phyloP scores from a whole-genome alignment of 2,113 vertebrate species.

The Salvelinus fontinalis region DNA sequence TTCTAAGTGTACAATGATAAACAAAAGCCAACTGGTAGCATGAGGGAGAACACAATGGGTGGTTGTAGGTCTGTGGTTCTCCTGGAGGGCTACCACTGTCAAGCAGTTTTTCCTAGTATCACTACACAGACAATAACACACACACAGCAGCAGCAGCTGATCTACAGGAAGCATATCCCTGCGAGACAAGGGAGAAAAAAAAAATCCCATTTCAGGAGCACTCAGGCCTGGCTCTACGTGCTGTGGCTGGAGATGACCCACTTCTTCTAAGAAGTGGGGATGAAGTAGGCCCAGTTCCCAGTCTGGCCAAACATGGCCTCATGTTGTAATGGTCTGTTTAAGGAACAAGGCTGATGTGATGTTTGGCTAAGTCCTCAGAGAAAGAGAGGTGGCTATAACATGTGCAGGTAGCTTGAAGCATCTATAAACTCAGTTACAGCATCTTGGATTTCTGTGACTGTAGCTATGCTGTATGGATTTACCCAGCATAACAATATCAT shows the following conservation, averaged over 20 bases:
- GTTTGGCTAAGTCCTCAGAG: neutral
- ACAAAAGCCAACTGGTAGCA: neutral
- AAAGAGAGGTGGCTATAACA: no score
- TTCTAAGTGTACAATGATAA: no score
- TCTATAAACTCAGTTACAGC: no score
- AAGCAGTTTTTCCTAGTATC: conserved; percentile 4
- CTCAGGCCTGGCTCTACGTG: conserved; percentile 42
- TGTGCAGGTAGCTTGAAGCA: no score
- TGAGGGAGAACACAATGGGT: conserved; percentile 9
- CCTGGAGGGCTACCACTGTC: no score
- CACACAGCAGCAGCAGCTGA: conserved; percentile 32
- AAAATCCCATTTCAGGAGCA: conserved; percentile 37
- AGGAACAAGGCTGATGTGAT: conserved; percentile 1
- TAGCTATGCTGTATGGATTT: no score
- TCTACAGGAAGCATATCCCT: conserved; percentile 29
- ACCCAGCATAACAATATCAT: no score
- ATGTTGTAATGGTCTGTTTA: conserved; percentile 9
- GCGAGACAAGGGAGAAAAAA: neutral
- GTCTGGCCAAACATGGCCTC: conserved; percentile 1
- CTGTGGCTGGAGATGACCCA: conserved; percentile 48
- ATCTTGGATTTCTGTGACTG: no score
- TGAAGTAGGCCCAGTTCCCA: neutral
- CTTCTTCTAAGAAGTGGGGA: conserved; percentile 9
- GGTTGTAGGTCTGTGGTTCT: conserved; percentile 32
- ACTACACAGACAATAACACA: conserved; percentile 33